Base-by-base conservation (phyloP, 2,888 invertebrate species). In the Lucinisca nassula region DNA sequence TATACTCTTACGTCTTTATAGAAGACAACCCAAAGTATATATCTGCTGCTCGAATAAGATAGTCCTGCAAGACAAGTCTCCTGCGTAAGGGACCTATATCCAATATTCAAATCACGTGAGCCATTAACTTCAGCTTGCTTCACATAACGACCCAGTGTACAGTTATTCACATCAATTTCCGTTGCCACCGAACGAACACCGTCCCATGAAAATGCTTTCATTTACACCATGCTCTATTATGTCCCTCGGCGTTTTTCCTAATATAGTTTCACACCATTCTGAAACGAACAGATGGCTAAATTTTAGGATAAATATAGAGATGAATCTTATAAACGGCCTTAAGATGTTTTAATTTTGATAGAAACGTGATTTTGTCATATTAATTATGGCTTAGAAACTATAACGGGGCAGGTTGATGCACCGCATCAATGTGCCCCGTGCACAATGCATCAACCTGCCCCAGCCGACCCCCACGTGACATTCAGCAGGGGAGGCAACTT, bases 1-100 rank as follows among this genome's bases (percentile, higher is more conserved):
- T 90, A 37, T 0, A 72, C 61, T n/a, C 83, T 17, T 37, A 80
- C 80, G 35, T 82, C 86, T 38, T 78, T 84, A n/a, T n/a, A 0
- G 80, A 84, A 30, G 77, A 55, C 27, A 83, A 58, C 17, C 80
- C 79, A 58, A 87, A 84, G 55, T 87, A 84, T 37, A 83, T 87
- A 45, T 87, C 80, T n/a, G 77, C 83, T 45, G 81, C 82, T 30
- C 45, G 73, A 4, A 81, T 61, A 17, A 84, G 58, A 67, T 81
- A 78, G 21, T 87, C 78, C 70, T 78, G 30, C 58, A 87, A 58
- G 32, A 67, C 45, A 27, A n/a, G 30, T 21, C 75, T 87, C 87
- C 58, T 84, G 83, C 14, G 51, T 79, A 49, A 49, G 51, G 58
- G 79, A 55, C 55, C 76, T 35, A 37, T 84, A 84, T 32, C 79